phyloP scores from a whole-genome alignment of 1,140 invertebrate genomes.

The Hypsibius dujardini region DNA sequence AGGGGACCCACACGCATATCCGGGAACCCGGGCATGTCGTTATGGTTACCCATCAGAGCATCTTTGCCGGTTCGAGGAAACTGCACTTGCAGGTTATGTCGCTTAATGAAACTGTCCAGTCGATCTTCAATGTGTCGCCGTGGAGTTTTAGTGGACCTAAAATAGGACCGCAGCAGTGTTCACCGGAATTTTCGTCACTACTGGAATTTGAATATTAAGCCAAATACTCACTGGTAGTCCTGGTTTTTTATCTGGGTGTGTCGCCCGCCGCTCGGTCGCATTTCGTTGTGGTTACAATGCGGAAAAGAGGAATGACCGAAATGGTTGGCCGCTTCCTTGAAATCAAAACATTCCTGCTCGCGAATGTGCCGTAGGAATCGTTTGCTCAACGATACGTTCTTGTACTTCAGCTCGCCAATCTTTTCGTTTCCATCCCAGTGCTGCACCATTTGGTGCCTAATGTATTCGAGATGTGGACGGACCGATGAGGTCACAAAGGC shows the following conservation, averaged over 20 bases:
- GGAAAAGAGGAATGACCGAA: background rate
- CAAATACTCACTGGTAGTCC: too few species aligned
- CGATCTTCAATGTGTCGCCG: background rate
- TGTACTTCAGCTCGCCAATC: background rate
- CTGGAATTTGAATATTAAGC: too few species aligned
- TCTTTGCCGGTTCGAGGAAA: background rate
- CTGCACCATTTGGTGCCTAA: background rate
- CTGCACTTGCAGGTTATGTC: background rate
- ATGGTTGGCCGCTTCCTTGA: background rate
- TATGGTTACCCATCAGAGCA: too few species aligned
- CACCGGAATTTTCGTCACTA: too few species aligned
- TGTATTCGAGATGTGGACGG: background rate
- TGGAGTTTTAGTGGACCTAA: background rate
- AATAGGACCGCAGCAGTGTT: too few species aligned
- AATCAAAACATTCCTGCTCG: conserved; percentile 1
- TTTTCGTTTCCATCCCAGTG: background rate
- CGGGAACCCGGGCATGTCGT: too few species aligned
- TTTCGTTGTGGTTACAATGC: background rate
- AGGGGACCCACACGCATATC: too few species aligned
- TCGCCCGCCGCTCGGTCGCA: background rate
- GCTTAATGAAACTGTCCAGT: conserved; percentile 6
- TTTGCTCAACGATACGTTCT: background rate
- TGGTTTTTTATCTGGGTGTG: too few species aligned
- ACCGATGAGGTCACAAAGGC: background rate
- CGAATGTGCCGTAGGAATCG: background rate